Percentiles rank a stretch among this genome's conserved stretches.
Evolutionary conservation across 2,888 invertebrate genomes (phyloP).

Genomic region (Sipha maydis): DNA sequence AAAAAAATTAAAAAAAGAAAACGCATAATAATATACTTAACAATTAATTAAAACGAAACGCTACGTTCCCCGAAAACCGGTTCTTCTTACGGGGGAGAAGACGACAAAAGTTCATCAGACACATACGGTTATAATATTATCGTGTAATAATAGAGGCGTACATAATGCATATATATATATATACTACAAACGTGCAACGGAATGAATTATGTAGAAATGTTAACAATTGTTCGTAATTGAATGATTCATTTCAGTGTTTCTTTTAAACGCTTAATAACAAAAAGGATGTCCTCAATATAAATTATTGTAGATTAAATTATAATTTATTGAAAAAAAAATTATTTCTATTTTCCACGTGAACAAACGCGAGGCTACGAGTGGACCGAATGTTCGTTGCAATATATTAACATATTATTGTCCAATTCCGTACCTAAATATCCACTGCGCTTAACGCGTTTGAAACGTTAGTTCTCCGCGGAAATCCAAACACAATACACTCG

Average conservation of each 20-base stretch:
- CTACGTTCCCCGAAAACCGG: not conserved
- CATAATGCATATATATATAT: too few species aligned
- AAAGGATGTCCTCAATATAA: conserved; percentile 56
- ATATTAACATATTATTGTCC: too few species aligned
- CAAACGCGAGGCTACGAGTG: not conserved
- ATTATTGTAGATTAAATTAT: conserved; percentile 42
- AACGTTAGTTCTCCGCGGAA: too few species aligned
- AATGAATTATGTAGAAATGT: conserved; percentile 37
- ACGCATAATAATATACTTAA: not conserved
- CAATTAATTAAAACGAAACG: not conserved
- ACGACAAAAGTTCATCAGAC: not conserved
- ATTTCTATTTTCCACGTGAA: not conserved
- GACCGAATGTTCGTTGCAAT: too few species aligned
- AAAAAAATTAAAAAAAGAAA: too few species aligned
- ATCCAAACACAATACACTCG: too few species aligned
- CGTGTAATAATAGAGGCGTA: too few species aligned
- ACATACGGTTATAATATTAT: not conserved
- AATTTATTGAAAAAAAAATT: conserved; percentile 23
- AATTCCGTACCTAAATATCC: too few species aligned
- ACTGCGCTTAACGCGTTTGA: too few species aligned
- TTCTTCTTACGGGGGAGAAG: not conserved
- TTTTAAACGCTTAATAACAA: conserved; percentile 40
- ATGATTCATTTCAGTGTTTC: conserved; percentile 47
- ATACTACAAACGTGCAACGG: not conserved
- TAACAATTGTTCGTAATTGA: conserved; percentile 53